Evolutionary conservation across 2,113 vertebrate genomes (phyloP).

Genomic region (Callionymus lyra): DNA sequence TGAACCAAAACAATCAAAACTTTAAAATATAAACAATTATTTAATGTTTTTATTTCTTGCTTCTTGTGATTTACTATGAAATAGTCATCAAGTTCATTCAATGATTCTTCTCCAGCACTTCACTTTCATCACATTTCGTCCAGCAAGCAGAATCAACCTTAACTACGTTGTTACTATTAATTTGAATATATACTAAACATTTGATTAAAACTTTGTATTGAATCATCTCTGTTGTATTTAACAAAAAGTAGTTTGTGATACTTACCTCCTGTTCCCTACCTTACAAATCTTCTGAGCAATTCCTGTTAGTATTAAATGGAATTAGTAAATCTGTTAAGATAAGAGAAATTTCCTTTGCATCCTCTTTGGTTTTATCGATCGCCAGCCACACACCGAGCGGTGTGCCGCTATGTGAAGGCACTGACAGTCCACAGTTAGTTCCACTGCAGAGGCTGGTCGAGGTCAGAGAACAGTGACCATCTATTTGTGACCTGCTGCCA

Average conservation of each 20-base stretch:
- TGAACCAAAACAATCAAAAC: too few relatives aligned
- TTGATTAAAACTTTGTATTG: too few relatives aligned
- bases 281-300: neutral
- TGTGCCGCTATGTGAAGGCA: conserved; percentile 20
- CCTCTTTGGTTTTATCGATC: conserved; percentile 10
- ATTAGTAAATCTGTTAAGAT: conserved; percentile 13
- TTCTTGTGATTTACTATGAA: too few relatives aligned
- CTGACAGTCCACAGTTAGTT: conserved; percentile 9
- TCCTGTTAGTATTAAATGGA: conserved; percentile 7
- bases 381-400: conserved; percentile 1
- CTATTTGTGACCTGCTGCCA: conserved; percentile 12
- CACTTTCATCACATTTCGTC: too few relatives aligned
- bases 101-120: too few relatives aligned
- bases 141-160: too few relatives aligned
- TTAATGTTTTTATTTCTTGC: too few relatives aligned
- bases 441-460: conserved; percentile 25
- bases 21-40: too few relatives aligned
- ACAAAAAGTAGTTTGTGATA: neutral
- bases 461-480: conserved; percentile 18
- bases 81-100: too few relatives aligned
- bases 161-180: too few relatives aligned
- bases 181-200: too few relatives aligned
- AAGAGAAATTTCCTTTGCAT: neutral
- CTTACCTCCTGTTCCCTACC: conserved; percentile 19
- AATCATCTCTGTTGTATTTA: too few relatives aligned